Conservation (phyloP, 2,888 invertebrate species). For the Cybosia mesomella region DNA sequence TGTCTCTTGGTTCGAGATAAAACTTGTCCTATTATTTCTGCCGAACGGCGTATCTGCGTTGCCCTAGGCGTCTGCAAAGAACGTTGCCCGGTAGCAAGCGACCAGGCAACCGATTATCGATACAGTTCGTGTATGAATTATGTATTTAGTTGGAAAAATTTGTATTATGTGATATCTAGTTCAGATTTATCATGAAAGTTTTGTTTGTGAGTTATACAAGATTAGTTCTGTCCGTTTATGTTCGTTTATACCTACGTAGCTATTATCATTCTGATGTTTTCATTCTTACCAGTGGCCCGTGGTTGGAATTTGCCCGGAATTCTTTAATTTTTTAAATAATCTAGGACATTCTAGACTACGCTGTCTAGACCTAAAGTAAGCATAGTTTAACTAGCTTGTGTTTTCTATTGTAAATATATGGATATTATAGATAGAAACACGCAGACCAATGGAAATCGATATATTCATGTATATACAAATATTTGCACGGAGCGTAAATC, state of each 20-base stretch:
- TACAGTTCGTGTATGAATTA: constrained; percentile 75
- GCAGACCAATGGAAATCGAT: too few species aligned
- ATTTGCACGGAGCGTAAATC: too few species aligned
- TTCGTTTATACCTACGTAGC: constrained; percentile 13
- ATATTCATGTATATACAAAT: too few species aligned
- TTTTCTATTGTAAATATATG: too few species aligned
- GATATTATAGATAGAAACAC: too few species aligned
- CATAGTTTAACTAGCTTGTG: too few species aligned
- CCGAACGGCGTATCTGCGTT: constrained; percentile 46
- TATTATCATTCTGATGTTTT: background rate
- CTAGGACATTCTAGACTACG: too few species aligned
- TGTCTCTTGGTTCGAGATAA: constrained; percentile 68
- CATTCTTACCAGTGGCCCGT: background rate
- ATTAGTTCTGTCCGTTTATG: constrained; percentile 32
- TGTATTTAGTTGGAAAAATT: constrained; percentile 77
- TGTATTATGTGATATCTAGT: constrained; percentile 47
- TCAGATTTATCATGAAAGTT: constrained; percentile 51
- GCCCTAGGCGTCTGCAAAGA: constrained; percentile 61
- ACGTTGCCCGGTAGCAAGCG: constrained; percentile 49
- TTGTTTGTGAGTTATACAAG: constrained; percentile 44
- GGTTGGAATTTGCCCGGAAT: background rate
- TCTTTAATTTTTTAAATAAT: too few species aligned
- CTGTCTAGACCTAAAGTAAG: too few species aligned
- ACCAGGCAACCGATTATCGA: constrained; percentile 50
- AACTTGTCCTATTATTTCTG: constrained; percentile 80